Base-by-base conservation (phyloP, 2,797 vertebrate species). In the Galaxias olidus region DNA sequence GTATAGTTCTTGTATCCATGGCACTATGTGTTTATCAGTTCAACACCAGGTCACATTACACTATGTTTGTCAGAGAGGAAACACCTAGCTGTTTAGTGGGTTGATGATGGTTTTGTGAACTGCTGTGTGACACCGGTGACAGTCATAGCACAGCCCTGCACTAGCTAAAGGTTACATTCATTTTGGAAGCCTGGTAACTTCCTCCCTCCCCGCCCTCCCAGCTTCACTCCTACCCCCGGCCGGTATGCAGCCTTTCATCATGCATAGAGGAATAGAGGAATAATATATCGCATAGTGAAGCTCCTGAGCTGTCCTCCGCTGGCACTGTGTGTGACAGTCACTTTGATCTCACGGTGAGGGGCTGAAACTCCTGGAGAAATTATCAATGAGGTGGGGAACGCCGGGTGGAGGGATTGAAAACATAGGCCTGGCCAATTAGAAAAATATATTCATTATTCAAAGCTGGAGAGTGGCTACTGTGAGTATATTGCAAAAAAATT, bases 311-410 rank as follows among this genome's bases (percentile, higher is more conserved):
- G 59, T 81, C 87, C 85, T 90, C 82, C 78, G 76, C 79, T 86
- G 87, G 84, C 87, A 83, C 78, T 74, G 82, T 80, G 83, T 86
- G 84, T 89, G 90, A 92, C 89, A 87, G 81, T 72, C 77, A 80
- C 90, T 92, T 92, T 92, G 91, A 92, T 93, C 89, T 90, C 61
- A 54, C 69, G 63, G 80, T 80, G 88, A 88, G 87, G 78, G 83
- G 85, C 77, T 89, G 85, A 83, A 81, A 88, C 89, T 91, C 80
- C 81, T 69, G 82, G 85, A 91, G 81, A 89, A 91, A 90, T 90
- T 91, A 90, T 92, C 91, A 92, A 90, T 89, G 87, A 89, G 87
- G 86, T 72, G 69, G 46, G 73, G 68, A 68, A 53, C 59, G 68
- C 59, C 64, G 57, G 63, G 61, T 40, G 12, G 50, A 66, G 76